phyloP scores from a whole-genome alignment of 2,888 invertebrate species.

The Synanthedon myopaeformis region DNA sequence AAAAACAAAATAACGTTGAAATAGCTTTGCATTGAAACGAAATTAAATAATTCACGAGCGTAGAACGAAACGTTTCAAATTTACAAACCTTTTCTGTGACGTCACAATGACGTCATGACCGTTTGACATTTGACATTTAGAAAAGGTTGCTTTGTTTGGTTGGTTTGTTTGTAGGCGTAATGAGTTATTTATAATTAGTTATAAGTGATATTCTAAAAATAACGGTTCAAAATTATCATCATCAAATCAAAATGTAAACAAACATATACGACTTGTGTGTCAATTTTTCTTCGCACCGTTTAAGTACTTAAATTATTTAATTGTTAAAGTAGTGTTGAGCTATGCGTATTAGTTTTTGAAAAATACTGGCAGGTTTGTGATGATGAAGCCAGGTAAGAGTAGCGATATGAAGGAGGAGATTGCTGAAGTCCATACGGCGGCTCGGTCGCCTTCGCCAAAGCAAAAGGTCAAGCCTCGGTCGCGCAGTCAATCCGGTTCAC shows the following conservation, averaged over 20 bases:
- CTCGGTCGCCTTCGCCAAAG: conserved; percentile 55
- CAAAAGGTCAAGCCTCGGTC: conserved; percentile 35
- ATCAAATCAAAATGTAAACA: neutral
- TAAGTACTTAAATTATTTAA: neutral
- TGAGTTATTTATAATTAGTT: conserved; percentile 11
- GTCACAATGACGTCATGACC: conserved; percentile 50
- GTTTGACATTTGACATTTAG: conserved; percentile 30
- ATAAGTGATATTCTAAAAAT: conserved; percentile 1
- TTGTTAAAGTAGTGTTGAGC: neutral
- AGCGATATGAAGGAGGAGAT: conserved; percentile 50
- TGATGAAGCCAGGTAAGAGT: conserved; percentile 57
- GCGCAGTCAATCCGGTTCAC: conserved; percentile 42
- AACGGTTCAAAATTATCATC: neutral
- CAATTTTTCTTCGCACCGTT: conserved; percentile 1
- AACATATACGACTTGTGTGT: neutral
- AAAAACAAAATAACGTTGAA: no score
- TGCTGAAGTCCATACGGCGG: conserved; percentile 53
- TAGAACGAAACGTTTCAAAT: conserved; percentile 6
- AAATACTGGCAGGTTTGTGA: conserved; percentile 3
- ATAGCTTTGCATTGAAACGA: neutral
- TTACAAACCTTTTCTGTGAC: conserved; percentile 21
- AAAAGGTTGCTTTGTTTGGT: conserved; percentile 8
- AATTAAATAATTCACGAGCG: conserved; percentile 5
- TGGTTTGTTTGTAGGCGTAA: conserved; percentile 14
- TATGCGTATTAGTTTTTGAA: neutral